Evolutionary conservation across 2,888 invertebrate species (phyloP), one percentile per base, ranked within the genome.

Genomic region (Tinea trinotella): DNA sequence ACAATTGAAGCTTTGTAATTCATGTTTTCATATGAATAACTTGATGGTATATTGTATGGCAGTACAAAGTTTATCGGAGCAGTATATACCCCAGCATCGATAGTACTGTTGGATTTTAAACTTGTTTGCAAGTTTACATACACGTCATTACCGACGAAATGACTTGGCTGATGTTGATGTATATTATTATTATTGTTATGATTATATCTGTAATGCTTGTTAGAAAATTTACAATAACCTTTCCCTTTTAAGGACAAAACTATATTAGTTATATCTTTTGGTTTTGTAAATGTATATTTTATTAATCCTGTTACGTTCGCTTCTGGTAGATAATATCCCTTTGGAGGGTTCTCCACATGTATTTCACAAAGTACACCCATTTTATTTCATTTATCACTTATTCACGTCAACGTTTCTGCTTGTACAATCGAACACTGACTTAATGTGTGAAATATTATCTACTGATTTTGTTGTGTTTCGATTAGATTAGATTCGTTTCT

Each of bases 331-430:
- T 17, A 53, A 36, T 35, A 34, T n/a, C 53, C 53, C 18, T 17
- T 2, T 18, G 17, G 3, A 5, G 53, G 53, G 5, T 36, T 53
- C 5, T 34, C 36, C 4, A 53, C 3, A 18, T 53, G 53, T 9
- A 53, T 53, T 36, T 53, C 15, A 36, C 53, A 53, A 34, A 19
- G 17, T 7, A 53, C 36, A 36, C 36, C 53, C 53, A 53, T 53
- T 17, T 3, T 46, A 13, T 46, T 46, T 15, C 36, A 36, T n/a
- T 36, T 36, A n/a, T 36, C n/a, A 24, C 5, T 24, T 7, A n/a
- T 7, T 12, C 35, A 35, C 35, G 35, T 35, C 35, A 4, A 10
- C n/a, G 35, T 35, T 12, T 10, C 15, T 15, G 4, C 15, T 3
- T 5, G 17, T 17, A 36, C 17, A 6, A 3, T 17, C 44, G 4